A percentile compares a stretch with the other conserved stretches of the same genome.
Evolutionary conservation across 2,888 invertebrate genomes (phyloP).

Genomic region (Epinotia demarniana): DNA sequence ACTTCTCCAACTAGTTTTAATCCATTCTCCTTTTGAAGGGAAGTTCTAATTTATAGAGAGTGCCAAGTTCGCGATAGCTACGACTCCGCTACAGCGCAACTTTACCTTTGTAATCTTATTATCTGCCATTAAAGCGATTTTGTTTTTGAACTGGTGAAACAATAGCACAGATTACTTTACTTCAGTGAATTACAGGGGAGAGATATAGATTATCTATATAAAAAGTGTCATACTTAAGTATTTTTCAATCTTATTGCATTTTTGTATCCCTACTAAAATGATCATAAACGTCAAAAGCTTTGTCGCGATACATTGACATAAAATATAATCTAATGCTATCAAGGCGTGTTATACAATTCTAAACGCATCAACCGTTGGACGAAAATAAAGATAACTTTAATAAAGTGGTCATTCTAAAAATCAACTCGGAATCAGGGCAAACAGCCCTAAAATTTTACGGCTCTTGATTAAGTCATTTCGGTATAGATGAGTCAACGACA

Average conservation of each 20-base stretch:
- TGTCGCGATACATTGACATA: constrained; percentile 13
- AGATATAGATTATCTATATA: no score
- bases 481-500: constrained; percentile 32
- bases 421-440: constrained; percentile 22
- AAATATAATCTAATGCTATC: constrained; percentile 24
- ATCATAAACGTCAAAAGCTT: constrained; percentile 5
- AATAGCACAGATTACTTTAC: constrained; percentile 39
- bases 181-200: constrained; percentile 16
- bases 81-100: constrained; percentile 68
- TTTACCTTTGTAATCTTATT: constrained; percentile 73
- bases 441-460: constrained; percentile 40
- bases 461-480: constrained; percentile 37
- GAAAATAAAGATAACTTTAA: constrained; percentile 18
- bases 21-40: constrained; percentile 79
- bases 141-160: constrained; percentile 52
- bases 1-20: constrained; percentile 80
- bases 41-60: constrained; percentile 83
- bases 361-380: constrained; percentile 16
- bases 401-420: constrained; percentile 29
- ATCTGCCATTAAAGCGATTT: constrained; percentile 63
- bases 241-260: background rate
- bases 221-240: background rate
- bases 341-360: constrained; percentile 9
- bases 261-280: constrained; percentile 11
- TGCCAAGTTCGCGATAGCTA: constrained; percentile 78